Conservation (phyloP, 2,888 invertebrate genomes). For the Tromatobia lineatoria region DNA sequence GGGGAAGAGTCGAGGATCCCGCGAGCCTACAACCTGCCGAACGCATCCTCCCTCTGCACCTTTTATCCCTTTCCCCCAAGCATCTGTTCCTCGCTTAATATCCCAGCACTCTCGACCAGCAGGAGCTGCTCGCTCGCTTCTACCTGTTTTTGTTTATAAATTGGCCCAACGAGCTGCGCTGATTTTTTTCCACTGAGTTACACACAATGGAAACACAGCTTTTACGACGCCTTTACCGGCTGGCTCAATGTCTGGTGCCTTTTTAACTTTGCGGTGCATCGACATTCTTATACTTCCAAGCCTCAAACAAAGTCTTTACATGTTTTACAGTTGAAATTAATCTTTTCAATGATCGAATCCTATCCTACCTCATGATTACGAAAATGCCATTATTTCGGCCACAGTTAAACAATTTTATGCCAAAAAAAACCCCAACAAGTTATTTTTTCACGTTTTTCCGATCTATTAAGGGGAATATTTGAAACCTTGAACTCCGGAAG, state of each 20-base stretch:
- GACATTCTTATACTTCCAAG: neutral
- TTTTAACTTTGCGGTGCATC: neutral
- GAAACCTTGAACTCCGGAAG: conserved; percentile 1
- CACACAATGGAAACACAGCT: conserved; percentile 41
- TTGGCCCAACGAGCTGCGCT: conserved; percentile 52
- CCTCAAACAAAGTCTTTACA: too few species aligned
- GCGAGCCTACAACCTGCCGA: conserved; percentile 62
- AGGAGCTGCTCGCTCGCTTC: conserved; percentile 12
- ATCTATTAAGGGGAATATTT: conserved; percentile 15
- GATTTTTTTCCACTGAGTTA: conserved; percentile 48
- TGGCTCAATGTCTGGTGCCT: neutral
- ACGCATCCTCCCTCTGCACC: conserved; percentile 29
- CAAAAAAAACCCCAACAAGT: too few species aligned
- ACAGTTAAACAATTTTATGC: too few species aligned
- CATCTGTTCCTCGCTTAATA: conserved; percentile 65
- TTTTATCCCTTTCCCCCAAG: conserved; percentile 27
- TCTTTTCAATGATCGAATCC: too few species aligned
- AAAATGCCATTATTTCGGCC: too few species aligned
- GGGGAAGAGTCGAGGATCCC: conserved; percentile 42
- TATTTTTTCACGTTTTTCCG: too few species aligned
- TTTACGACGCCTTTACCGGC: conserved; percentile 21
- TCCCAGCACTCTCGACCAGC: conserved; percentile 22
- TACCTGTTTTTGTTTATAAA: conserved; percentile 64
- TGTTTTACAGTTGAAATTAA: too few species aligned
- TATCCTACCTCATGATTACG: too few species aligned